Percentiles rank a stretch among this genome's conserved stretches.
phyloP scores from a whole-genome alignment of 2,888 invertebrate genomes.

The Polydrusus pterygomalis region DNA sequence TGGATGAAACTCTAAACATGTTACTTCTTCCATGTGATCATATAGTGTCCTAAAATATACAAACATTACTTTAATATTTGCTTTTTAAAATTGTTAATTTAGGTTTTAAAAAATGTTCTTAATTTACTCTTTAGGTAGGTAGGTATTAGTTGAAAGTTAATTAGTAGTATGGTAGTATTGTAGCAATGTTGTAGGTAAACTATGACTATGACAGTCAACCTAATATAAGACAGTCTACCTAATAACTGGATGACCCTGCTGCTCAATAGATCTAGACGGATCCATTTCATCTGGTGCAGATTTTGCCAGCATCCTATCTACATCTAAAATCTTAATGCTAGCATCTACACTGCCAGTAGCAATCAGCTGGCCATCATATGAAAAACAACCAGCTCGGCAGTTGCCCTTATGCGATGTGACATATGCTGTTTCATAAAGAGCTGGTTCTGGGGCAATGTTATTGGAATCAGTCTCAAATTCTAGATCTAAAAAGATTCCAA shows the following conservation, averaged over 20 bases:
- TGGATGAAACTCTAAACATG: slow-evolving; percentile 97
- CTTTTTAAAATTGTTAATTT: no score
- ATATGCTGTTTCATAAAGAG: slow-evolving; percentile 98
- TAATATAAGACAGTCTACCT: slow-evolving; percentile 22
- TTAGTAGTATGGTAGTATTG: neutral
- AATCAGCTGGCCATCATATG: slow-evolving; percentile 94
- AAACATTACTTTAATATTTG: neutral
- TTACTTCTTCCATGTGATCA: slow-evolving; percentile 98
- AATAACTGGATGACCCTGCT: slow-evolving; percentile 98
- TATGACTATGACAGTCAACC: no score
- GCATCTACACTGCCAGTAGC: slow-evolving; percentile 99
- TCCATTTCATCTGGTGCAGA: slow-evolving; percentile 94
- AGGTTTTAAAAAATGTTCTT: no score
- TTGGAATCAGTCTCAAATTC: slow-evolving; percentile 98
- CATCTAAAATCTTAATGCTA: slow-evolving; percentile 98
- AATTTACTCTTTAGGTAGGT: no score
- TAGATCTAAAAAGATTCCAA: slow-evolving; percentile 77
- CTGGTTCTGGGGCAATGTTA: slow-evolving; percentile 95
- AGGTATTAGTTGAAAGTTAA: no score
- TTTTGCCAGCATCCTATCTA: slow-evolving; percentile 99
- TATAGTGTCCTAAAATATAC: slow-evolving; percentile 84
- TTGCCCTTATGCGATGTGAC: slow-evolving; percentile 98
- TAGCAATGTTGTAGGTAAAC: neutral
- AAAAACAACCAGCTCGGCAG: slow-evolving; percentile 97
- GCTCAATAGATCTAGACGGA: slow-evolving; percentile 88